Base-by-base conservation (phyloP, 2,797 vertebrate species). In the Amblyraja radiata region DNA sequence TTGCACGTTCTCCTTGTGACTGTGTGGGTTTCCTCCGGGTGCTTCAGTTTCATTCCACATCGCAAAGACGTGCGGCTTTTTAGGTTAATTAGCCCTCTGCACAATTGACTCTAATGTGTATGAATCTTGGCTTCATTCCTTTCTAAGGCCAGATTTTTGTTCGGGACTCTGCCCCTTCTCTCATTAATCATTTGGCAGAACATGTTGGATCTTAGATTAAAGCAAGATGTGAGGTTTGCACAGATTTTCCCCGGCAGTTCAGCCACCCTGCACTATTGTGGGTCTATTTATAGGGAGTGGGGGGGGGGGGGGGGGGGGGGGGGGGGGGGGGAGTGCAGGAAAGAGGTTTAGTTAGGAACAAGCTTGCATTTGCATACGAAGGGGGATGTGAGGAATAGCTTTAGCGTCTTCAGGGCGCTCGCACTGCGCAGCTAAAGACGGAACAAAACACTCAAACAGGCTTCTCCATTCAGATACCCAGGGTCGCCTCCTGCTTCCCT, bases 111-210 rank as follows among this genome's bases (percentile, higher is more conserved):
- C 5, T 54, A 54, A 54, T 54, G 46, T 54, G 46, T 54, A 54
- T 54, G 46, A 74, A 74, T 7, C 32, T 88, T 88, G n/a, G n/a
- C 84, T 68, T 25, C 6, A 88, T 65, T 63, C 65, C 65, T 63
- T 88, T 68, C 63, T n/a, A 11, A 68, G n/a, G n/a, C n/a, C 61
- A 32, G 16, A 36, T 18, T 36, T 88, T 68, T 32, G 23, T 16
- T 36, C n/a, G 14, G 54, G 9, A 61, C 23, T 58, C 21, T 58
- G 36, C 25, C 54, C 46, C 90, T 76, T 92, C 36, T 11, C 46
- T 36, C 71, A 76, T 92, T 91, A 73, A 91, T 91, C 73, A 92
- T 92, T 54, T 54, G n/a, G 76, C 90, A 91, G 90, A 68, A 91
- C 46, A 91, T 54, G 90, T 76, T 74, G 39, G 46, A 54, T 23